Percentiles rank a stretch among this genome's conserved stretches.
Conservation (phyloP, 2,113 vertebrate genomes). For the Aplodontia rufa region DNA sequence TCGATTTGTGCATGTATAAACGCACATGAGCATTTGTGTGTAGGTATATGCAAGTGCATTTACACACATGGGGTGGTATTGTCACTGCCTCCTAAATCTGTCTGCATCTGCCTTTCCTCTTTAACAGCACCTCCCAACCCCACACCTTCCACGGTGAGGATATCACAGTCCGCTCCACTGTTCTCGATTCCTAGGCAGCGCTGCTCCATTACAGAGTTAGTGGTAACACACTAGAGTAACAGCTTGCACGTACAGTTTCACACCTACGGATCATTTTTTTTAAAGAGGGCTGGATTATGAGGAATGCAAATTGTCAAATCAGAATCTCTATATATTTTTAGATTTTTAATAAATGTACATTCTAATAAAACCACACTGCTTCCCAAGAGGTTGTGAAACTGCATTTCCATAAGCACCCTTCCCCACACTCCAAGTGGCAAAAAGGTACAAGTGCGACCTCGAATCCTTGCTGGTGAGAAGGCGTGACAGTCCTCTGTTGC, state of each 20-base stretch:
- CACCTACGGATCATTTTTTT: not conserved
- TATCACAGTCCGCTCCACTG: too few relatives aligned
- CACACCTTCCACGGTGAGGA: too few relatives aligned
- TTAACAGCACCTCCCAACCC: not conserved
- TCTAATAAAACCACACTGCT: not conserved
- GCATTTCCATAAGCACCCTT: not conserved
- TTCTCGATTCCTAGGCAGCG: not conserved
- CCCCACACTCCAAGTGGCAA: too few relatives aligned
- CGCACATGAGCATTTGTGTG: too few relatives aligned
- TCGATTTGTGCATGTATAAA: not conserved
- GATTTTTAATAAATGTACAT: not conserved
- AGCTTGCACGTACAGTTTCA: not conserved
- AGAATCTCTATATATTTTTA: not conserved
- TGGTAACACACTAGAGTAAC: not conserved
- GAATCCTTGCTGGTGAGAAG: too few relatives aligned
- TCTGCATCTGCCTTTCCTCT: not conserved
- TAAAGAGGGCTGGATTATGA: not conserved
- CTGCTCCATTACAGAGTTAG: not conserved
- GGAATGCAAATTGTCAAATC: not conserved
- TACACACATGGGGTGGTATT: too few relatives aligned
- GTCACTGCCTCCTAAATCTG: not conserved
- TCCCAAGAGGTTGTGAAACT: not conserved
- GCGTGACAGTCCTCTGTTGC: rapidly evolving
- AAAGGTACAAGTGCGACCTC: not conserved
- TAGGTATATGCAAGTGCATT: too few relatives aligned